These are phyloP conservation scores for Calonectris borealis DNA, from an alignment of 2,113 vertebrate species.

Conservation along the genomic window DNA sequence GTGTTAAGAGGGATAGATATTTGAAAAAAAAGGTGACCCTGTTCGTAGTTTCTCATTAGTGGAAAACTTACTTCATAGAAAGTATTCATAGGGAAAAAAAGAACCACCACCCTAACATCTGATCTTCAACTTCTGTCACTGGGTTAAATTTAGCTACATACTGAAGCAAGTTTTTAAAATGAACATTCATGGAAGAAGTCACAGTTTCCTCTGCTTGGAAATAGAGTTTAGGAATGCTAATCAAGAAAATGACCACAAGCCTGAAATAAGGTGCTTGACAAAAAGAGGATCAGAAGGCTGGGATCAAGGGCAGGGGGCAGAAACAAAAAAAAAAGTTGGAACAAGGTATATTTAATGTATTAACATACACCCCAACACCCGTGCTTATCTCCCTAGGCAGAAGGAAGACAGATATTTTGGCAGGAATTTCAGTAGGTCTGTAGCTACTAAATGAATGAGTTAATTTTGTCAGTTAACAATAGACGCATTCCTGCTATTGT, in stretches of 20 bases:
- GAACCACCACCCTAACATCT: background rate
- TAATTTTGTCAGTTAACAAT: background rate
- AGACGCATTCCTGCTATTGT: background rate
- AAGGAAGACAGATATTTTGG: background rate
- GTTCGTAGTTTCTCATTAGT: background rate
- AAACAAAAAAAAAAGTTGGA: background rate
- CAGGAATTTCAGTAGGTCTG: background rate
- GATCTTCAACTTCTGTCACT: background rate
- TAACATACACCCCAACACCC: background rate
- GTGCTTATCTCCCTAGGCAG: background rate
- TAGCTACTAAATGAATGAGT: background rate
- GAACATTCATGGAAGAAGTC: background rate
- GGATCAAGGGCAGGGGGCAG: background rate
- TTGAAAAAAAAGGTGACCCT: background rate
- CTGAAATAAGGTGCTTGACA: background rate
- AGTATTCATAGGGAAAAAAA: background rate
- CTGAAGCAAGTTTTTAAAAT: background rate
- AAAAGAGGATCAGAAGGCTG: background rate
- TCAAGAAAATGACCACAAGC: background rate
- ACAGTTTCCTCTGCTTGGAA: background rate
- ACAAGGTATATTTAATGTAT: background rate
- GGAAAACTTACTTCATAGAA: background rate
- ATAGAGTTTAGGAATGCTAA: background rate
- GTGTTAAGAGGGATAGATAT: background rate
- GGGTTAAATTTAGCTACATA: background rate